phyloP scores from a whole-genome alignment of 30 jellyfish, hydroid and myxozoan species.

The Pseudorhiza aurosa region DNA sequence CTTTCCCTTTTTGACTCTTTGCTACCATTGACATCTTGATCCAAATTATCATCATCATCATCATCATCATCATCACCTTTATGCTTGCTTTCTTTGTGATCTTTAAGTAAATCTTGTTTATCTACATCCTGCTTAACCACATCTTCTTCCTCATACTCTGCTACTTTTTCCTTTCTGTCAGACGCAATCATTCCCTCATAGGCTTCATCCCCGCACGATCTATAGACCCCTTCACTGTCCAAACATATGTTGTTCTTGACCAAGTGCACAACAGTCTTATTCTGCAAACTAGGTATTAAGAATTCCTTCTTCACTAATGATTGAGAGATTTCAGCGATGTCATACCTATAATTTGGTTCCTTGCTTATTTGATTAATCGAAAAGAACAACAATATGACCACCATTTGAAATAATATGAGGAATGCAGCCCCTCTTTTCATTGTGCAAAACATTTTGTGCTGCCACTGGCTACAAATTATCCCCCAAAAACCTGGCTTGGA shows the following conservation, averaged over 20 bases:
- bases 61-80: not conserved
- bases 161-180: not conserved
- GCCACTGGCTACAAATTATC: too few species aligned
- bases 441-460: not conserved
- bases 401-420: conserved; percentile 2
- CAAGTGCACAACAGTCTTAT: not conserved
- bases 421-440: conserved; percentile 15
- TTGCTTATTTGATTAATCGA: not conserved
- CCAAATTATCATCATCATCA: not conserved
- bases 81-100: not conserved
- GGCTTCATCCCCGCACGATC: conserved; percentile 37
- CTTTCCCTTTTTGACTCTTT: not conserved
- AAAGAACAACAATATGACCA: conserved; percentile 1
- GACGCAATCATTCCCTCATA: not conserved
- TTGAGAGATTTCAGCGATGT: conserved; percentile 8
- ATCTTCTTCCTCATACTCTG: conserved; percentile 1
- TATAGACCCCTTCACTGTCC: conserved; percentile 50
- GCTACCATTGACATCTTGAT: not conserved
- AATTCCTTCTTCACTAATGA: conserved; percentile 8
- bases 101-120: not conserved
- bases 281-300: not conserved
- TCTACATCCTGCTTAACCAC: not conserved
- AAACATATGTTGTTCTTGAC: conserved; percentile 17
- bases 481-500: too few species aligned
- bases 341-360: not conserved